Evolutionary conservation across 2,113 vertebrate genomes (phyloP), one percentile per base, ranked within the genome.

Genomic region (Gobiocypris rarus): DNA sequence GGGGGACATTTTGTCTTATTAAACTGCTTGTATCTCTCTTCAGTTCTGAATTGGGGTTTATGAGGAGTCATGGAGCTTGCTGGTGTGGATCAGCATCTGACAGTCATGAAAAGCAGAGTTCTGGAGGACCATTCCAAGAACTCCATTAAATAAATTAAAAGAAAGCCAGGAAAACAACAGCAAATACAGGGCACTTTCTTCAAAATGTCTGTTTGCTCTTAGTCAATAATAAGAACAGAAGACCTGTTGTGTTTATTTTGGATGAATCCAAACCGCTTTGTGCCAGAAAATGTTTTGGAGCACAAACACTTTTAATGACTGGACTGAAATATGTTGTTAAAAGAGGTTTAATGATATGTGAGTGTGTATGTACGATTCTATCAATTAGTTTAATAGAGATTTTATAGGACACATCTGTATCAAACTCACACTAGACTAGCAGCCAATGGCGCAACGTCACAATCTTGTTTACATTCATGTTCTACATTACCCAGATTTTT

Each of bases 11-110:
- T 19, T 61, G 15, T 79, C 58, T 28, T 19, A 79, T 54, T 78
- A 17, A 2, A 76, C 11, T 76, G 22, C 24, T 61, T 63, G 56
- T 45, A 43, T 79, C 22, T 8, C 8, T 28, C 9, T 61, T 28
- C 15, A 61, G 56, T 26, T 45, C 34, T 43, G 38, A 63, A 79
- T 26, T 28, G 76, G n/a, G 0, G 56, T 63, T 79, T n/a, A 63
- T 45, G 11, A 78, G 54, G 75, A 15, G 56, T 11, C 56, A 79
- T n/a, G 56, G 76, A 28, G 76, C 58, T 4, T 79, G 76, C 4
- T 79, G 76, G 76, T 45, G n/a, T 26, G 76, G 76, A 24, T 61
- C 76, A 45, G 38, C 56, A 15, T 28, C 38, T 45, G 56, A 79
- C 2, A 43, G 24, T 5, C 58, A 38, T 6, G 76, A 61, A 59